Base-by-base conservation (phyloP, 1,140 invertebrate genomes). In the Apis florea region DNA sequence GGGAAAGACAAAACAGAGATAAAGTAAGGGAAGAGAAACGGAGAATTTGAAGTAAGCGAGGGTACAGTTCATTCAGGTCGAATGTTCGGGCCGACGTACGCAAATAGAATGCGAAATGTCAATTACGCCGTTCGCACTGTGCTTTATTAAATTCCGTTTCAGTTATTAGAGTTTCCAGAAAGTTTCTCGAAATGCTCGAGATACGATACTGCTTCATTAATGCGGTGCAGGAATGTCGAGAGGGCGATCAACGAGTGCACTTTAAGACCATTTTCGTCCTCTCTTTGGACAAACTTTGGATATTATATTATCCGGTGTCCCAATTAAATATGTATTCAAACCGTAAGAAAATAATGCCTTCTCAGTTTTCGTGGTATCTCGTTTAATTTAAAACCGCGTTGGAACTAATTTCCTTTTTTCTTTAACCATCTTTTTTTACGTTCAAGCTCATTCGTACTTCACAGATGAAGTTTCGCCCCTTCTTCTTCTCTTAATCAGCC, bases 31-130 rank as follows among this genome's bases (percentile, higher is more conserved):
- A 51, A n/a, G 17, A n/a, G 40, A 56, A 51, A 56, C 51, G 24
- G 24, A 49, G 31, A 58, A 56, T 21, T 47, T 26, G 31, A n/a
- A 49, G 69, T 79, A 72, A 63, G 26, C 17, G n/a, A 54, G 53
- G 53, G 53, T 40, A 56, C 61, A 31, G 79, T 31, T 67, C 69
- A 79, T 53, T 64, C 51, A 8, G 74, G 73, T 69, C 74, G 66
- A 82, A 78, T 79, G 75, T 76, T 71, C 58, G 19, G 59, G 26
- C 75, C 31, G 24, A 79, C 31, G 59, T 75, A 71, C 68, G 68
- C 53, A 71, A 79, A 83, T 69, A 76, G 81, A 79, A 83, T 83
- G 61, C 81, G 75, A 83, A 83, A 83, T 79, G 74, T 76, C 68
- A 79, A 78, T 82, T 82, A 82, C 56, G 26, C 31, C 64, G 54